These are phyloP conservation scores for Orius laevigatus DNA, from an alignment of 1,140 invertebrate genomes.

Conservation along the genomic window DNA sequence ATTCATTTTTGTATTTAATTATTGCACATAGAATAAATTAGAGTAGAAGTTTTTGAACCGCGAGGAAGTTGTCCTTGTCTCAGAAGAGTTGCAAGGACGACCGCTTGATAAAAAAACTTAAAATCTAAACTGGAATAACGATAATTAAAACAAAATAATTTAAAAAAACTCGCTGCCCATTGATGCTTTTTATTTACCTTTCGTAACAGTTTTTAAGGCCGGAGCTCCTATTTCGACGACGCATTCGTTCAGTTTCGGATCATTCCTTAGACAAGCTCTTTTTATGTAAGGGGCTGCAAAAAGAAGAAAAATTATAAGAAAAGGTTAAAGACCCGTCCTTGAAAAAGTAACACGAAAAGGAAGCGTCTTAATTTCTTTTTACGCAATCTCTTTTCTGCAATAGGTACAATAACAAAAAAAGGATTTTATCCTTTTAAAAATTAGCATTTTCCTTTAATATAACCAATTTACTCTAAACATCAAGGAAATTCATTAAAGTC, in stretches of 20 bases:
- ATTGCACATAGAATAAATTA: background rate
- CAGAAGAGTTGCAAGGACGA: background rate
- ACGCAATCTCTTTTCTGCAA: no score
- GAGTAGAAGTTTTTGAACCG: background rate
- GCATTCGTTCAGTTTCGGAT: constrained; percentile 30
- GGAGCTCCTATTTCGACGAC: constrained; percentile 28
- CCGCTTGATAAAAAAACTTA: background rate
- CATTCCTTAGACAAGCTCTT: constrained; percentile 30
- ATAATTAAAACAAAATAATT: background rate
- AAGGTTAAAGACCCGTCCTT: constrained; percentile 28
- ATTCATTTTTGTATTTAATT: background rate
- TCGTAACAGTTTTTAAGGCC: constrained; percentile 28
- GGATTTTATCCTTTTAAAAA: no score
- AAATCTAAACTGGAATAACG: background rate
- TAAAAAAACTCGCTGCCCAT: constrained; percentile 1
- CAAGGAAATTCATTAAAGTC: no score
- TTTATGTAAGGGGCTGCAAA: constrained; percentile 33
- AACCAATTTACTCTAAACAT: no score
- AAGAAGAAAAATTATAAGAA: constrained; percentile 18
- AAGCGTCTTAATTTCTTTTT: constrained; percentile 27
- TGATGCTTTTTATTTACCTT: constrained; percentile 23
- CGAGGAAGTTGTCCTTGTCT: background rate
- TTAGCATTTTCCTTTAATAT: no score
- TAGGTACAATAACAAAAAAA: no score
- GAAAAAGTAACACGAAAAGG: constrained; percentile 28